These are phyloP conservation scores for Synanthedon tipuliformis DNA, from an alignment of 2,888 invertebrate species.

Conservation along the genomic window DNA sequence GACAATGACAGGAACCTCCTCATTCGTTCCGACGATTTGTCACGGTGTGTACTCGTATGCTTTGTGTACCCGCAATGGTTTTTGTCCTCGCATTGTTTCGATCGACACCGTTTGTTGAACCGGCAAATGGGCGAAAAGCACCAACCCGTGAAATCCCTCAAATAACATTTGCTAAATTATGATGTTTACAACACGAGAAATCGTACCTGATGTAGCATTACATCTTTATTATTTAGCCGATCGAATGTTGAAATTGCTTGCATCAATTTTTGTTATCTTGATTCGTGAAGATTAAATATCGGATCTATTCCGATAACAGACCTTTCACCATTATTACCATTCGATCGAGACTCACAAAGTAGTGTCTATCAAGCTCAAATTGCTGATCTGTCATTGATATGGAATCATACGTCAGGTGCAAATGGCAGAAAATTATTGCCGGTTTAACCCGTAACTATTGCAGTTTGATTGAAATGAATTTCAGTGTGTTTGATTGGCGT, in stretches of 20 bases:
- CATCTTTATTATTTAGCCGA: no score
- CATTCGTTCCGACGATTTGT: constrained; percentile 43
- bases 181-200: no score
- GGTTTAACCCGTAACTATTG: neutral
- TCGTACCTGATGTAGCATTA: no score
- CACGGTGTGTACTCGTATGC: constrained; percentile 23
- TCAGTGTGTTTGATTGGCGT: no score
- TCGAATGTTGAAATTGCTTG: no score
- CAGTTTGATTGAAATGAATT: neutral
- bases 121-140: constrained; percentile 25
- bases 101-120: constrained; percentile 25
- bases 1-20: constrained; percentile 55
- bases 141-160: constrained; percentile 6
- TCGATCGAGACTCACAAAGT: constrained; percentile 7
- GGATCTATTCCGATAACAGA: constrained; percentile 9
- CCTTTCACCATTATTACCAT: constrained; percentile 16
- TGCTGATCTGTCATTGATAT: constrained; percentile 8
- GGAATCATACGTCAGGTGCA: constrained; percentile 3
- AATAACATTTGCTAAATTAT: neutral
- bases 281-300: no score
- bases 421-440: neutral
- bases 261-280: no score
- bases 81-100: constrained; percentile 25
- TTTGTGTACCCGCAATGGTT: constrained; percentile 22
- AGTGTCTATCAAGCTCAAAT: constrained; percentile 5